These are phyloP conservation scores for Chrysolina haemoptera DNA, from an alignment of 2,888 invertebrate genomes.

Conservation along the genomic window DNA sequence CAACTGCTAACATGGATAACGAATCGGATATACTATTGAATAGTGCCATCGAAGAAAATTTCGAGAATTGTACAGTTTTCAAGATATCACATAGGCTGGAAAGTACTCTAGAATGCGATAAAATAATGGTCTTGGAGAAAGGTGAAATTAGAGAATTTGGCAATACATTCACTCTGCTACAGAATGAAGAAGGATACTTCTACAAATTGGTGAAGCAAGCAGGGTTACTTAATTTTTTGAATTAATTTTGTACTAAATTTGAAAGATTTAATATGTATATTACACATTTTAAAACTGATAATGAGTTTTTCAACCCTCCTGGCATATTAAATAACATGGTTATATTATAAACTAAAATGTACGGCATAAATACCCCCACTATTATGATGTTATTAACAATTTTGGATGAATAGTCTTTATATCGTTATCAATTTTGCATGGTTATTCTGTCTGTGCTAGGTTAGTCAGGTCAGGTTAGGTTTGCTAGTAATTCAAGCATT, in stretches of 20 bases:
- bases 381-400: too few relatives aligned
- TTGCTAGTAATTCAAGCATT: too few relatives aligned
- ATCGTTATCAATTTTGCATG: too few relatives aligned
- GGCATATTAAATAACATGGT: too few relatives aligned
- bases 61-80: conserved; percentile 72
- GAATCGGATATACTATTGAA: conserved; percentile 72
- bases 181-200: conserved; percentile 75
- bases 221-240: conserved; percentile 69
- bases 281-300: too few relatives aligned
- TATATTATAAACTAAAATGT: too few relatives aligned
- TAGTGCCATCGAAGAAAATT: conserved; percentile 71
- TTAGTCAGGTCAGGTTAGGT: too few relatives aligned
- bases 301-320: too few relatives aligned
- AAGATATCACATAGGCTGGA: conserved; percentile 68
- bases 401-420: too few relatives aligned
- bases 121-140: conserved; percentile 71
- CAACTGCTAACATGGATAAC: conserved; percentile 73
- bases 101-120: conserved; percentile 72
- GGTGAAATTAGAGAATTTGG: conserved; percentile 66
- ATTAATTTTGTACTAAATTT: not conserved
- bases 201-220: conserved; percentile 80
- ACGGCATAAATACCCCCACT: too few relatives aligned
- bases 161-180: conserved; percentile 69
- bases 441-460: too few relatives aligned
- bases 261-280: too few relatives aligned